A percentile compares a stretch with the other conserved stretches of the same genome.
Conservation (phyloP, 2,888 invertebrate genomes). For the Hydrotaea diabolus region DNA sequence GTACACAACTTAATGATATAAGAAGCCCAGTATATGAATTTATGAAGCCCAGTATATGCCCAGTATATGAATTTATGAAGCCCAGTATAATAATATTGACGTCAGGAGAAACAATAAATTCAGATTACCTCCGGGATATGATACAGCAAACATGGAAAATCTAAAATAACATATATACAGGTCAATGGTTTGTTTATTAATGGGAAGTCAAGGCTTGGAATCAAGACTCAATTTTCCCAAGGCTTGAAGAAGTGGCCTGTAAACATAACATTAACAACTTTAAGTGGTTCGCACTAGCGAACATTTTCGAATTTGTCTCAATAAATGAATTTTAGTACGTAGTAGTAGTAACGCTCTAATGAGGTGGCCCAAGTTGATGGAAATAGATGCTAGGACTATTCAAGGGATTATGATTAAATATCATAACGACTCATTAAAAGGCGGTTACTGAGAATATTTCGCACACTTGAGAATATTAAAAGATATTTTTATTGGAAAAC, state of each 20-base stretch:
- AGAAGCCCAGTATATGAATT: neutral
- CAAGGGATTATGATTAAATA: conserved; percentile 7
- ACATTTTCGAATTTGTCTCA: conserved; percentile 14
- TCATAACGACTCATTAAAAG: neutral
- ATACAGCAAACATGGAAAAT: conserved; percentile 28
- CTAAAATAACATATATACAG: conserved; percentile 7
- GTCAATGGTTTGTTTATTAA: conserved; percentile 34
- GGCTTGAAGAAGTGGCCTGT: conserved; percentile 42
- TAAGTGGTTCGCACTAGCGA: conserved; percentile 5
- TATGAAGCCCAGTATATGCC: conserved; percentile 41
- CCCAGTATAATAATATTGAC: conserved; percentile 33
- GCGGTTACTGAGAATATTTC: conserved; percentile 23
- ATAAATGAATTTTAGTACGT: conserved; percentile 26
- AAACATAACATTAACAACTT: conserved; percentile 31
- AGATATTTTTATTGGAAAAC: conserved; percentile 50
- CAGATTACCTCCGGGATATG: conserved; percentile 19
- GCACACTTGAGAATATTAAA: conserved; percentile 38
- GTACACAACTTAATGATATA: neutral
- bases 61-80: too few relatives aligned
- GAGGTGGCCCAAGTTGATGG: neutral
- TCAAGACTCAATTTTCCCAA: conserved; percentile 45
- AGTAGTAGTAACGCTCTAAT: conserved; percentile 36
- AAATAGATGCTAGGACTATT: neutral
- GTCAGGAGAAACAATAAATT: conserved; percentile 48
- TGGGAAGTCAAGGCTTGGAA: conserved; percentile 44